Percentiles rank a stretch among this genome's conserved stretches.
Evolutionary conservation across 2,797 vertebrate species (phyloP).

Genomic region (Sitta carolinensis): DNA sequence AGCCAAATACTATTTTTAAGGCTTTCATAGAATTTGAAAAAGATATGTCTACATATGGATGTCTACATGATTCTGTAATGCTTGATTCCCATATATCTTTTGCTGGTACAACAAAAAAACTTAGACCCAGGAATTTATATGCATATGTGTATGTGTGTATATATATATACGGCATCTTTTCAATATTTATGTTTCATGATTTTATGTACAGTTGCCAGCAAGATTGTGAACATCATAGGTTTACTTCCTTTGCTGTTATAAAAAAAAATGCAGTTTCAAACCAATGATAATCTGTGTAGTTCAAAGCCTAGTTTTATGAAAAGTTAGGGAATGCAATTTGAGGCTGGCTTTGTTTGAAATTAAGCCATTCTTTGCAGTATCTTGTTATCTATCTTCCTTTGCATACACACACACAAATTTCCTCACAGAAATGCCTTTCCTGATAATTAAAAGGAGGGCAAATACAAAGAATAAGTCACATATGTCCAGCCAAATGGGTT

Average conservation of each 20-base stretch:
- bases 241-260: not conserved
- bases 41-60: not conserved
- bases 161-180: not conserved
- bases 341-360: not conserved
- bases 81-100: not conserved
- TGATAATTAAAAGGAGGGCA: not conserved
- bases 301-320: not conserved
- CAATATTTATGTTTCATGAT: not conserved
- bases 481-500: not conserved
- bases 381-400: not conserved
- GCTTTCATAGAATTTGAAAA: not conserved
- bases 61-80: not conserved
- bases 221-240: not conserved
- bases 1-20: not conserved
- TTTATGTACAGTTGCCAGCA: not conserved
- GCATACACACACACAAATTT: not conserved
- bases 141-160: too few relatives aligned
- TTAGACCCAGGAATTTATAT: not conserved
- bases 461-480: not conserved
- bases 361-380: not conserved
- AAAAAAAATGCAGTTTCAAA: not conserved
- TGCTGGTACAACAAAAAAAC: not conserved
- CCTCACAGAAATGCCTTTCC: not conserved
- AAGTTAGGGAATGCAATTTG: not conserved
- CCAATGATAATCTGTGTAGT: not conserved